These are phyloP conservation scores for Tychaedon coryphoeus DNA, from an alignment of 2,113 vertebrate genomes.

Conservation along the genomic window DNA sequence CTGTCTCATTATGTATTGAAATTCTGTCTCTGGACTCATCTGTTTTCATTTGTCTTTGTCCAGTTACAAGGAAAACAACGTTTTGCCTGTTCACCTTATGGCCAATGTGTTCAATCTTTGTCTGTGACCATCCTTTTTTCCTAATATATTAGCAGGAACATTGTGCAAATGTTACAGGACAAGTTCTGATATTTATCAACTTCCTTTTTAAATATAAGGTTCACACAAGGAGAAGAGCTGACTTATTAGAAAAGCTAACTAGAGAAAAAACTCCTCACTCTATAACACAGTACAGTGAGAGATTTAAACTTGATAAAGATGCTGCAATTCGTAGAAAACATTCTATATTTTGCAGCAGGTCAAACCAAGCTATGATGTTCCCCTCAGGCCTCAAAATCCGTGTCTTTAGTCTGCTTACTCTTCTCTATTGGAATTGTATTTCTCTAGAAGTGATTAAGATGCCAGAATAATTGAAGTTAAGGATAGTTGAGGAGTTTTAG, in stretches of 20 bases:
- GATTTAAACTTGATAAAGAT: background rate
- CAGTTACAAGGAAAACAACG: background rate
- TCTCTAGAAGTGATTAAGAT: background rate
- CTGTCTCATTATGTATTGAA: background rate
- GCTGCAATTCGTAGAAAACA: background rate
- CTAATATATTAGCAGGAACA: background rate
- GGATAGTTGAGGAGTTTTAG: background rate
- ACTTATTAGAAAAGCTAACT: background rate
- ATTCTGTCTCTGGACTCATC: background rate
- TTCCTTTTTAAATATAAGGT: background rate
- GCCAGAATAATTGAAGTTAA: background rate
- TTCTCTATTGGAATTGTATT: background rate
- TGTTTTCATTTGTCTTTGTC: background rate
- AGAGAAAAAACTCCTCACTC: background rate
- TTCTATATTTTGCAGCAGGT: background rate
- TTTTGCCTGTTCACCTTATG: background rate
- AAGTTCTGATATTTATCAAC: background rate
- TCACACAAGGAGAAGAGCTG: background rate
- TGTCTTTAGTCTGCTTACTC: background rate
- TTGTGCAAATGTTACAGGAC: background rate
- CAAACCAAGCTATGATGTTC: background rate
- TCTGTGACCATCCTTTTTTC: background rate
- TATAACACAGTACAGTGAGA: background rate
- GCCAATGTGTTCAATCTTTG: background rate
- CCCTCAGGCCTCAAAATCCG: background rate